Conservation (phyloP, 2,797 vertebrate genomes). For the Ptychadena robeensis region DNA sequence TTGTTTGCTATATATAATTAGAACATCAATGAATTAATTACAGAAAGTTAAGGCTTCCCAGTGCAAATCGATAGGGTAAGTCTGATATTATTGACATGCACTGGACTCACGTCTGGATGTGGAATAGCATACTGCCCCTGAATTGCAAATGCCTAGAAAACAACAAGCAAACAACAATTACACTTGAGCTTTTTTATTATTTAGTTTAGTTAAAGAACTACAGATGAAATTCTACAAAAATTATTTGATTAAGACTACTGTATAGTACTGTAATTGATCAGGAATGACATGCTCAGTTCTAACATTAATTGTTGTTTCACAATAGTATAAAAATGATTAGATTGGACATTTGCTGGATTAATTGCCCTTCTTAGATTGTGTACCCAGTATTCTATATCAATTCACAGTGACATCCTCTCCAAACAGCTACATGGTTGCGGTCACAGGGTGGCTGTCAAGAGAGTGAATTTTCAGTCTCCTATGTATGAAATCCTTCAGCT, state of each 20-base stretch:
- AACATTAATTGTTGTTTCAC: background rate
- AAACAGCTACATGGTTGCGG: no score
- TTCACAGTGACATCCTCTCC: no score
- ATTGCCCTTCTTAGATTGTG: background rate
- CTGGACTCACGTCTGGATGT: conserved; percentile 92
- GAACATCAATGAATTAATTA: background rate
- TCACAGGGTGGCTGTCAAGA: no score
- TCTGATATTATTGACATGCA: conserved; percentile 69
- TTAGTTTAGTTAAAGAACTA: background rate
- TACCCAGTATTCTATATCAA: background rate
- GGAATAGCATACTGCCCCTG: conserved; percentile 91
- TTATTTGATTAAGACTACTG: conserved; percentile 18
- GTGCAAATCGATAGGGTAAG: conserved; percentile 69
- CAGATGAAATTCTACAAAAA: conserved; percentile 17
- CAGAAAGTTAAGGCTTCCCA: conserved; percentile 74
- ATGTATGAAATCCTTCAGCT: no score
- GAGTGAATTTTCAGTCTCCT: no score
- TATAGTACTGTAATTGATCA: conserved; percentile 1
- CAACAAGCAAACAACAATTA: conserved; percentile 66
- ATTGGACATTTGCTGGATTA: background rate
- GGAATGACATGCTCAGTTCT: background rate
- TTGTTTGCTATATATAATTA: conserved; percentile 11
- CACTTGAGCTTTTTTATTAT: background rate
- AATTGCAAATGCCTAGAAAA: conserved; percentile 87
- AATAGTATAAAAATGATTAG: background rate